Evolutionary conservation across 2,113 vertebrate genomes (phyloP), one percentile per base, ranked within the genome.

Genomic region (Podiceps cristatus): DNA sequence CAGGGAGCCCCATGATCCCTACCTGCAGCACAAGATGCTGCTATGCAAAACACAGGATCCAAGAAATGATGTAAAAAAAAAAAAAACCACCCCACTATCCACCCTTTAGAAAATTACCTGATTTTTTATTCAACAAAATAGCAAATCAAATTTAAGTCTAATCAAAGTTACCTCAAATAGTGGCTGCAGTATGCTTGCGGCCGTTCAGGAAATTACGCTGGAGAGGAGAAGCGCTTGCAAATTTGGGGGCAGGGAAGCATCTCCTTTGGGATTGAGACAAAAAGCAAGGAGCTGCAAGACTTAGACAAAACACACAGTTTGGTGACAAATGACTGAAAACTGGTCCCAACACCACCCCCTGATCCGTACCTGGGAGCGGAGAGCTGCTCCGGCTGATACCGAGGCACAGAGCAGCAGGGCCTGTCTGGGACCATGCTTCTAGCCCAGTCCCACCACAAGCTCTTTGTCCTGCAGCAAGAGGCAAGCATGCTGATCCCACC

Each of bases 351-450:
- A 35, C 45, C 31, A 22, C 40, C 9, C 19, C 11, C 16, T 69
- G 7, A 58, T 58, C 7, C 13, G 20, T 18, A 5, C 20, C 35
- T 31, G 56, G 84, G 47, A 73, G 47, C 53, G 49, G n/a, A n/a
- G 40, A 29, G 10, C 11, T 58, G 44, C 37, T 56, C 25, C 5
- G 13, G 15, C 40, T 37, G 50, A 59, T n/a, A 31, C 22, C 31
- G 50, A 19, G 1, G 0, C 19, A n/a, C 1, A 7, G 62, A 53
- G 42, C 1, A 1, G 22, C 52, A 45, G 24, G 49, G 6, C 11
- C 27, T 27, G 13, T 12, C 29, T 37, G 16, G 53, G 18, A 45
- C 45, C 7, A 7, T 25, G 10, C 59, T 33, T 56, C n/a, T 25
- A 47, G 59, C 40, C 31, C 55, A 10, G 25, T 50, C 37, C 18